Base-by-base conservation (phyloP, 1,140 invertebrate genomes). In the Phocides pigmalion region DNA sequence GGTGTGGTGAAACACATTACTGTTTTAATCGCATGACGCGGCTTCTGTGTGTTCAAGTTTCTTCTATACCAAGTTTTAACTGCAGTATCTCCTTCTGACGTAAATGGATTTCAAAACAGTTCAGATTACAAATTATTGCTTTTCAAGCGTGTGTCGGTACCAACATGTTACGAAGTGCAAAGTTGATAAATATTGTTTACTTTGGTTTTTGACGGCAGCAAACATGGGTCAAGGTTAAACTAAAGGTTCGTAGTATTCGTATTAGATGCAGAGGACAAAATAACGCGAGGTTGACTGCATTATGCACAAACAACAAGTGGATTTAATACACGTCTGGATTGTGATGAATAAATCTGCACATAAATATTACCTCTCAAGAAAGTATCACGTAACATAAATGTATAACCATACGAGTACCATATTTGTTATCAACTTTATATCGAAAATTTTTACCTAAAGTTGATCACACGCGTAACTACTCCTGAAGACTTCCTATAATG, bases 271-370 rank as follows among this genome's bases (percentile, higher is more conserved):
- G 37, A 41, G 37, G 15, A 12, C 37, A 16, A 14, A 19, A n/a
- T 41, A 51, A 11, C 16, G 15, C 20, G n/a, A n/a, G n/a, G n/a
- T n/a, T n/a, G n/a, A n/a, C n/a, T n/a, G n/a, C n/a, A n/a, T n/a
- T n/a, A n/a, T n/a, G n/a, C n/a, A n/a, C n/a, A n/a, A n/a, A n/a
- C n/a, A n/a, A n/a, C n/a, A 15, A 12, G 3, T 25, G 3, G 37
- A 56, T 25, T 42, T 19, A 64, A 64, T 75, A 73, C 73, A 84
- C 78, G 20, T 2, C 20, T 5, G 20, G 20, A 22, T 22, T n/a
- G n/a, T n/a, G n/a, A n/a, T n/a, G n/a, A n/a, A n/a, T n/a, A n/a
- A n/a, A n/a, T n/a, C n/a, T n/a, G n/a, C n/a, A n/a, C n/a, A n/a
- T n/a, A n/a, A n/a, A n/a, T n/a, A n/a, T n/a, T n/a, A n/a, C n/a